These are phyloP conservation scores for Dromius quadrimaculatus DNA, from an alignment of 2,888 invertebrate species.

Conservation along the genomic window DNA sequence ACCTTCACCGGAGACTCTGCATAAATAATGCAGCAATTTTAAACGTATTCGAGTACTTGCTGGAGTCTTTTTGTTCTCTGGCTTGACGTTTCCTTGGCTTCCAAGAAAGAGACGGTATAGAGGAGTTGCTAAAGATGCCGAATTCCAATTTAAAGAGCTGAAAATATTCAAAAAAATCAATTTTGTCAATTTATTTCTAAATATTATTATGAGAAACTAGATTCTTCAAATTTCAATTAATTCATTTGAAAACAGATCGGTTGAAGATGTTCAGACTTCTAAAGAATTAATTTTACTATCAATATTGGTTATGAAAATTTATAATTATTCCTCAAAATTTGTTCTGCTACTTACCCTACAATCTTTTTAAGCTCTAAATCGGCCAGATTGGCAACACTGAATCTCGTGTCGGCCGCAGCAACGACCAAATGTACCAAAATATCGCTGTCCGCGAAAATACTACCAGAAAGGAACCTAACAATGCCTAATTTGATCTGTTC, in stretches of 20 bases:
- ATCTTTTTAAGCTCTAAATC: slow-evolving; percentile 87
- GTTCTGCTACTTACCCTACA: slow-evolving; percentile 69
- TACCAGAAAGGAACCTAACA: slow-evolving; percentile 84
- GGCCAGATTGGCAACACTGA: slow-evolving; percentile 88
- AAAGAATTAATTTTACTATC: too few relatives aligned
- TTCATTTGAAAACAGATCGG: too few relatives aligned
- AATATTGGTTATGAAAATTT: too few relatives aligned
- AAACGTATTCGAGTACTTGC: slow-evolving; percentile 87
- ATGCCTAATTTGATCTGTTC: slow-evolving; percentile 86
- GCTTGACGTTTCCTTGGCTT: slow-evolving; percentile 70
- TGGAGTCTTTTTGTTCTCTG: slow-evolving; percentile 80
- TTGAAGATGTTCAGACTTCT: too few relatives aligned
- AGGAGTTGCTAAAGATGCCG: slow-evolving; percentile 76
- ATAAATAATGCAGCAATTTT: slow-evolving; percentile 86
- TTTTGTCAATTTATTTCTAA: too few relatives aligned
- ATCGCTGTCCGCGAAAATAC: slow-evolving; percentile 81
- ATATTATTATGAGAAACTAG: too few relatives aligned
- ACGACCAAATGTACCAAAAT: slow-evolving; percentile 83
- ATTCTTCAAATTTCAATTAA: too few relatives aligned
- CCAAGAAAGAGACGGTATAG: slow-evolving; percentile 86
- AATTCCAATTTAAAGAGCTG: slow-evolving; percentile 84
- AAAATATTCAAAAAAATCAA: slow-evolving; percentile 34
- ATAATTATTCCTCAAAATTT: too few relatives aligned
- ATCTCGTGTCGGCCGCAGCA: slow-evolving; percentile 90
- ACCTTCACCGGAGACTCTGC: slow-evolving; percentile 78